Evolutionary conservation across 2,797 vertebrate genomes (phyloP).

Genomic region (Eospalax fontanierii): DNA sequence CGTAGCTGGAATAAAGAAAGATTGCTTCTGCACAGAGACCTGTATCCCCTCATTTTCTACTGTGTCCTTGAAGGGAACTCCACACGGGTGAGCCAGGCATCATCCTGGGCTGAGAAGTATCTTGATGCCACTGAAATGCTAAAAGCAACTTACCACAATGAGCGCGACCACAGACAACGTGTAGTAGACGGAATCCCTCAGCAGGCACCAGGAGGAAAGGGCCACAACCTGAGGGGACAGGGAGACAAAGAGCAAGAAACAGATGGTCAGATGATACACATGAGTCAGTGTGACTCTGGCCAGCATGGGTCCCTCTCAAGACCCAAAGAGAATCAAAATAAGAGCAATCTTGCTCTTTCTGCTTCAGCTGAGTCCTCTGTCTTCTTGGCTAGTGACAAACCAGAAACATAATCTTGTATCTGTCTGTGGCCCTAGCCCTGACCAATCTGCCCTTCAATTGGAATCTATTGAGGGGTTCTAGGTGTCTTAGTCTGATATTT

Average conservation of each 20-base stretch:
- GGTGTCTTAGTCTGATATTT: neutral
- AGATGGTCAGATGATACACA: neutral
- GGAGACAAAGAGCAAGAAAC: conserved; percentile 41
- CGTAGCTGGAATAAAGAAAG: neutral
- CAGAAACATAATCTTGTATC: neutral
- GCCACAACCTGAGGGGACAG: conserved; percentile 91
- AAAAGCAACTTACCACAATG: conserved; percentile 93
- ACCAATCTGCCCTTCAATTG: neutral
- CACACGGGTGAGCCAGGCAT: neutral
- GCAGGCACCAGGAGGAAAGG: conserved; percentile 95
- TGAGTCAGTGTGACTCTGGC: neutral
- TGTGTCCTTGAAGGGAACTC: neutral
- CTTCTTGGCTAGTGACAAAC: neutral
- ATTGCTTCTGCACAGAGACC: neutral
- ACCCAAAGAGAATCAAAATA: neutral
- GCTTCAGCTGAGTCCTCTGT: neutral
- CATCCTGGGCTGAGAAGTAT: neutral
- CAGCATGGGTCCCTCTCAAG: too few relatives aligned
- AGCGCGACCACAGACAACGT: conserved; percentile 96
- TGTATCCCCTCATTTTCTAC: neutral
- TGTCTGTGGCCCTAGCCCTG: neutral
- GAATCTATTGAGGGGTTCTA: neutral
- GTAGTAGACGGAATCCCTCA: conserved; percentile 97
- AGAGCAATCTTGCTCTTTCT: neutral
- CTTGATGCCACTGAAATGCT: rapidly evolving